These are phyloP conservation scores for Nomada goodeniana DNA, from an alignment of 2,888 invertebrate species.

Conservation along the genomic window DNA sequence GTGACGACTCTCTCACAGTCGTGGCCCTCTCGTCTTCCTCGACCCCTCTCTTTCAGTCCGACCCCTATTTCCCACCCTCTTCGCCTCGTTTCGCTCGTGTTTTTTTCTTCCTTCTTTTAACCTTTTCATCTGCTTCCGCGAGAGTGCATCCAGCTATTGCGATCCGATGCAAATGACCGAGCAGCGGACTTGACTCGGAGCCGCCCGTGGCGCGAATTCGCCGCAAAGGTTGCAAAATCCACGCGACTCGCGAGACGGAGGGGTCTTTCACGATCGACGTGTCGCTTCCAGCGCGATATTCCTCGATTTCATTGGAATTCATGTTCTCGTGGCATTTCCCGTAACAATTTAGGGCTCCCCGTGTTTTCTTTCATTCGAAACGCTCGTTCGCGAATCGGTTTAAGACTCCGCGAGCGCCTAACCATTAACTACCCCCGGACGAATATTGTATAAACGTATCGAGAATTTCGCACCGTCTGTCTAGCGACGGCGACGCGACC, in stretches of 20 bases:
- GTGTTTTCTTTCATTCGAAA: neutral
- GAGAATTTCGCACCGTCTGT: too few relatives aligned
- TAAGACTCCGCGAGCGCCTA: too few relatives aligned
- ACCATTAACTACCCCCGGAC: neutral
- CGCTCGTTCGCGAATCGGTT: neutral
- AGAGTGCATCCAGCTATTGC: constrained; percentile 53
- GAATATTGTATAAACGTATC: neutral
- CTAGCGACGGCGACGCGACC: neutral
- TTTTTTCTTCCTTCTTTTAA: constrained; percentile 22
- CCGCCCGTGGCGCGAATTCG: neutral
- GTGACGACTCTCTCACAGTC: constrained; percentile 9
- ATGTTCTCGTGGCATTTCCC: too few relatives aligned
- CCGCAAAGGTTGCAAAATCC: constrained; percentile 29
- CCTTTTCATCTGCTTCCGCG: constrained; percentile 62
- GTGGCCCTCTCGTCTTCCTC: neutral
- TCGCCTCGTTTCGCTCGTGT: constrained; percentile 18
- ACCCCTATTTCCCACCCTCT: neutral
- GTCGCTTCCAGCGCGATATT: constrained; percentile 1
- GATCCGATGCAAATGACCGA: constrained; percentile 65
- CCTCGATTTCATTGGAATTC: neutral
- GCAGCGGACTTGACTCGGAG: constrained; percentile 42
- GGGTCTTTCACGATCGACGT: neutral
- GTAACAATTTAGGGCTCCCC: neutral
- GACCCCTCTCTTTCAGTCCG: neutral
- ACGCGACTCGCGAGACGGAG: neutral